Evolutionary conservation across 2,797 vertebrate genomes (phyloP).

Genomic region (Tragelaphus eurycerus): DNA sequence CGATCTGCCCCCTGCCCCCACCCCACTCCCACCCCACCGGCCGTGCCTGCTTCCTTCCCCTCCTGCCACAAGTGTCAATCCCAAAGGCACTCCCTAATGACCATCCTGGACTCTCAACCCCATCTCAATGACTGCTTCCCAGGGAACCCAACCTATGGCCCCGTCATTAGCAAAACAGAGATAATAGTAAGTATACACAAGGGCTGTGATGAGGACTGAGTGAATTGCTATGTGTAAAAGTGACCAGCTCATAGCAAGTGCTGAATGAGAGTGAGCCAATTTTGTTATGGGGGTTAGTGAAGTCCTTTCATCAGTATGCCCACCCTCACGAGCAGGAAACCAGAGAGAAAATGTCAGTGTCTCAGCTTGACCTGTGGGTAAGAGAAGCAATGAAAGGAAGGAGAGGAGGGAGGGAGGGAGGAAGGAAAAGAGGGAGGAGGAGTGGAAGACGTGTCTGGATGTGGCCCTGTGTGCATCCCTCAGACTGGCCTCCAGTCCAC

Average conservation of each 20-base stretch:
- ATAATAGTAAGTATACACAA: not conserved
- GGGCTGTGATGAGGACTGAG: not conserved
- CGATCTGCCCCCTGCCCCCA: not conserved
- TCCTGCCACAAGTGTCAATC: not conserved
- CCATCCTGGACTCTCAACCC: not conserved
- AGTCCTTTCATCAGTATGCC: not conserved
- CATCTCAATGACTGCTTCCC: not conserved
- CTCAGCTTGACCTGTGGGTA: not conserved
- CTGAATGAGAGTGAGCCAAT: not conserved
- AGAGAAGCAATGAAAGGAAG: not conserved
- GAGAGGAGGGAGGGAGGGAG: not conserved
- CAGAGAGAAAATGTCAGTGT: not conserved
- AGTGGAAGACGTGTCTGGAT: not conserved
- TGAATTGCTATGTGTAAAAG: not conserved
- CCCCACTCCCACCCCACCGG: not conserved
- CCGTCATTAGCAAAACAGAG: not conserved
- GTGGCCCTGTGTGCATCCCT: no score
- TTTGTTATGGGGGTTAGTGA: not conserved
- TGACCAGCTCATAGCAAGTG: not conserved
- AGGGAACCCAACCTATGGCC: not conserved
- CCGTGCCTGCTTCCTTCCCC: not conserved
- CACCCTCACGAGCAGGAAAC: not conserved
- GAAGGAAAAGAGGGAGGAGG: not conserved
- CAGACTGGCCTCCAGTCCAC: not conserved
- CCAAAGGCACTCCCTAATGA: not conserved